Conservation (phyloP, 2,797 vertebrate species). For the Fundulus diaphanus region DNA sequence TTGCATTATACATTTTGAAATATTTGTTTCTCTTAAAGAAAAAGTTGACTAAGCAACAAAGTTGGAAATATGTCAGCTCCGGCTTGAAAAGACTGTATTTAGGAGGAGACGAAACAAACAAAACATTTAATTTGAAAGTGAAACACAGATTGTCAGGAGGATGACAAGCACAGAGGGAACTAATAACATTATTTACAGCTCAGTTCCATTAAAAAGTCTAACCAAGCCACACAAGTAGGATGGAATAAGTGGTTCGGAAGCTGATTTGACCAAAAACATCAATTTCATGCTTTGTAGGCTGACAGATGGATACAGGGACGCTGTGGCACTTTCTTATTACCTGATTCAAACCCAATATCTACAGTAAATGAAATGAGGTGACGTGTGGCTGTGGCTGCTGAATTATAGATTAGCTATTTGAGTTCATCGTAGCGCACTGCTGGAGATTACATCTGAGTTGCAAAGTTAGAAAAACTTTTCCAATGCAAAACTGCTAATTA, state of each 20-base stretch:
- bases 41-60: neutral
- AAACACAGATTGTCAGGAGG: neutral
- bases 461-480: neutral
- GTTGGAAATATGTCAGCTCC: neutral
- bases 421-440: neutral
- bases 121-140: neutral
- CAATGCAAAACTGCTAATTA: neutral
- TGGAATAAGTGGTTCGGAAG: neutral
- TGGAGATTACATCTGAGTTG: neutral
- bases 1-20: too few species aligned
- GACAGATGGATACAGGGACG: neutral
- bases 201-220: conserved; percentile 14
- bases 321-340: neutral
- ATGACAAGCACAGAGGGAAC: neutral
- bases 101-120: neutral
- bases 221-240: neutral
- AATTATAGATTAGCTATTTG: neutral
- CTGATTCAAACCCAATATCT: neutral
- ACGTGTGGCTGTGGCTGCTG: neutral
- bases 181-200: conserved; percentile 17
- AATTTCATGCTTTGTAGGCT: neutral
- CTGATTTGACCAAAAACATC: neutral
- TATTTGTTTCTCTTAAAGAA: too few species aligned
- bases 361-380: neutral
- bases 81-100: neutral